phyloP scores from a whole-genome alignment of 2,797 vertebrate species.

The Pipistrellus pygmaeus region DNA sequence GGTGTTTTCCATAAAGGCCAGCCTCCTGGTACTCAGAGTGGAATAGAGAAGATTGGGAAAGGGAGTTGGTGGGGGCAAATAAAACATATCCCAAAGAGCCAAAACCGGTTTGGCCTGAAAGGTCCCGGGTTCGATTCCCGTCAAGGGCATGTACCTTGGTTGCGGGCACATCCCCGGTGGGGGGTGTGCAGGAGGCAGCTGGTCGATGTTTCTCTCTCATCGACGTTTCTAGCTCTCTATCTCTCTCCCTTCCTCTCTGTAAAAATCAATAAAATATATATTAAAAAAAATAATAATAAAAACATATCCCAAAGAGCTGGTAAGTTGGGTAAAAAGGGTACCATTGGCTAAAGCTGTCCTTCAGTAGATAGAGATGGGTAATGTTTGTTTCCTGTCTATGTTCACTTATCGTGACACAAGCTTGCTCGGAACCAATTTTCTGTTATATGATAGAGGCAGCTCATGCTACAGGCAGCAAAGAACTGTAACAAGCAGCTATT shows the following conservation, averaged over 20 bases:
- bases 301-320: not conserved
- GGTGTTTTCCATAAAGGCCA: not conserved
- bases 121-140: no score
- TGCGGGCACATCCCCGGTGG: no score
- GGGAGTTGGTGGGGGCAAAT: fast-evolving
- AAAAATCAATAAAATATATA: no score
- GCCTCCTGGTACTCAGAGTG: not conserved
- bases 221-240: no score
- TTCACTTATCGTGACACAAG: not conserved
- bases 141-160: no score
- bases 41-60: not conserved
- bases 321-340: not conserved
- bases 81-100: not conserved
- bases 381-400: not conserved
- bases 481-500: not conserved
- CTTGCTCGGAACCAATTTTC: not conserved
- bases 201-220: no score
- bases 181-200: no score
- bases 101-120: no score
- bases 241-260: no score
- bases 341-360: not conserved
- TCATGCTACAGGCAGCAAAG: not conserved
- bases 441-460: not conserved
- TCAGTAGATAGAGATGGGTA: not conserved
- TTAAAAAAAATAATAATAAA: no score